These are phyloP conservation scores for Acropternis orthonyx DNA, from an alignment of 2,797 vertebrate species.

Conservation along the genomic window DNA sequence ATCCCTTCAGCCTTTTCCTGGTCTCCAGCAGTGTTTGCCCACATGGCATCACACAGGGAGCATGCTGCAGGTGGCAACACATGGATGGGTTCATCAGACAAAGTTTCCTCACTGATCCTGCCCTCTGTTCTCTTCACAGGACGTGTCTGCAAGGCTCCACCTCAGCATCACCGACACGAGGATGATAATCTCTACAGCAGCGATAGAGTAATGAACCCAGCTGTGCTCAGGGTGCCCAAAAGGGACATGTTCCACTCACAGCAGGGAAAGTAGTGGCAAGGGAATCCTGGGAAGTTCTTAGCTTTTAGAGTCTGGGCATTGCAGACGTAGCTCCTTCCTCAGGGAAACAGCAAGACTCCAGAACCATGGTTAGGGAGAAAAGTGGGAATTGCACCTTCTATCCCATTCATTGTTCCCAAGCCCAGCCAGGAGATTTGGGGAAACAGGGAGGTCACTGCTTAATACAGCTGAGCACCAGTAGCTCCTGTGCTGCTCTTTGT, in stretches of 20 bases:
- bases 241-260: fast-evolving
- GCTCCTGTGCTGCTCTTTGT: not conserved
- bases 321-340: not conserved
- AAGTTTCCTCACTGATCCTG: not conserved
- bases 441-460: fast-evolving
- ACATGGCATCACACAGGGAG: fast-evolving
- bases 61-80: fast-evolving
- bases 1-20: fast-evolving
- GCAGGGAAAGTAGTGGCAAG: not conserved
- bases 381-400: not conserved
- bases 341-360: not conserved
- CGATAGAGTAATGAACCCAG: not conserved
- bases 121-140: not conserved
- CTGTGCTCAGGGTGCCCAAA: fast-evolving
- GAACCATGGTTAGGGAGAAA: fast-evolving
- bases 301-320: not conserved
- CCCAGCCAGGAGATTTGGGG: fast-evolving
- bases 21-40: fast-evolving
- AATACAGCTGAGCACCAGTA: not conserved
- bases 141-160: not conserved
- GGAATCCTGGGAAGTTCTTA: fast-evolving
- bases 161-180: not conserved
- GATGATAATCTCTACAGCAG: conserved; percentile 32
- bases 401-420: not conserved
- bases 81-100: fast-evolving